Evolutionary conservation across 2,888 invertebrate genomes (phyloP).

Genomic region (Drosophila mercatorum): DNA sequence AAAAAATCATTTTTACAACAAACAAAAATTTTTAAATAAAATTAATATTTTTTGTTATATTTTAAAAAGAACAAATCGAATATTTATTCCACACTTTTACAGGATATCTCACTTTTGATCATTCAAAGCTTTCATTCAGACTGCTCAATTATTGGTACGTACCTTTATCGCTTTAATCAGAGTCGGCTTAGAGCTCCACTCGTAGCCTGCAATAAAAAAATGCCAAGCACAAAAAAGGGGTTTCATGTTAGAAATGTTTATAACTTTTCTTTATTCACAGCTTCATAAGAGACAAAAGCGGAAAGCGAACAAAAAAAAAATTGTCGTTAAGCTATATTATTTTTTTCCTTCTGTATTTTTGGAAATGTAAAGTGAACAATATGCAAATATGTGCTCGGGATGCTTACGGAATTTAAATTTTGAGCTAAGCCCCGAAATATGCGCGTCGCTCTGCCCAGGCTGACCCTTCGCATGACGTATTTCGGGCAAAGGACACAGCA

Average conservation of each 20-base stretch:
- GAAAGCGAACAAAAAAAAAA: slow-evolving; percentile 36
- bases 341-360: slow-evolving; percentile 8
- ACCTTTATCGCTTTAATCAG: slow-evolving; percentile 74
- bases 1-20: no score
- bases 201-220: slow-evolving; percentile 36
- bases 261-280: slow-evolving; percentile 53
- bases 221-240: slow-evolving; percentile 50
- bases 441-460: slow-evolving; percentile 39
- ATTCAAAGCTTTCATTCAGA: background rate
- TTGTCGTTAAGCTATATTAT: slow-evolving; percentile 37
- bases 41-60: no score
- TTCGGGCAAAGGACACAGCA: slow-evolving; percentile 49
- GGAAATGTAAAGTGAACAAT: slow-evolving; percentile 55
- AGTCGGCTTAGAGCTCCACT: slow-evolving; percentile 27
- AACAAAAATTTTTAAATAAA: no score
- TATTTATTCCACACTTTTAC: background rate
- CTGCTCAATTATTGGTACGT: slow-evolving; percentile 32
- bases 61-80: no score
- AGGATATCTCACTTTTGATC: slow-evolving; percentile 16
- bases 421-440: slow-evolving; percentile 69
- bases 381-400: slow-evolving; percentile 68
- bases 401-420: slow-evolving; percentile 75
- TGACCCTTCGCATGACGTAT: slow-evolving; percentile 74
- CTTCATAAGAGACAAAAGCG: slow-evolving; percentile 13
- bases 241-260: slow-evolving; percentile 67